A percentile compares a stretch with the other conserved stretches of the same genome.
phyloP scores from a whole-genome alignment of 2,888 invertebrate species.

The Callinectes sapidus region DNA sequence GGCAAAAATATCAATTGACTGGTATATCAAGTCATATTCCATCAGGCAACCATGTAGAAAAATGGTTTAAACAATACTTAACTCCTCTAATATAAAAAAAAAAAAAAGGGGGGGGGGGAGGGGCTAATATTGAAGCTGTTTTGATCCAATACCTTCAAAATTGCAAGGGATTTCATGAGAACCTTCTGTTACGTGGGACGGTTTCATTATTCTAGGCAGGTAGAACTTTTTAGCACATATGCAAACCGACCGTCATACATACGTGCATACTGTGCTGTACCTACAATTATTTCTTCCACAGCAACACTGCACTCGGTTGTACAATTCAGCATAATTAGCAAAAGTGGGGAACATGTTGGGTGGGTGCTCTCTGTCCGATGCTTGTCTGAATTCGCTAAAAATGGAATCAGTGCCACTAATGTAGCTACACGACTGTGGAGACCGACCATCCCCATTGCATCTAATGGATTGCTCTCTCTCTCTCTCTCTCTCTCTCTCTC shows the following conservation, averaged over 20 bases:
- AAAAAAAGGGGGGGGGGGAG: no score
- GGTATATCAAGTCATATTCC: background rate
- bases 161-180: background rate
- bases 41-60: background rate
- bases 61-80: background rate
- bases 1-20: no score
- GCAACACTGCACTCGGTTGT: background rate
- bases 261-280: background rate
- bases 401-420: background rate
- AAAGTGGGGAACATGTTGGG: background rate
- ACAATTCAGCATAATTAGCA: background rate
- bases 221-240: background rate
- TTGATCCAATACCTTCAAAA: background rate
- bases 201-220: background rate
- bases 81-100: background rate
- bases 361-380: background rate
- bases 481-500: constrained; percentile 36
- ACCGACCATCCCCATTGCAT: background rate
- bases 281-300: background rate
- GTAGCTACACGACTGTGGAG: background rate
- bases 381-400: background rate
- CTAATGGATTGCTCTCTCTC: background rate
- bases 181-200: background rate
- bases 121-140: no score
- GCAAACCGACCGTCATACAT: background rate